Conservation (phyloP, 1,140 invertebrate genomes). For the Aleiodes sp. region DNA sequence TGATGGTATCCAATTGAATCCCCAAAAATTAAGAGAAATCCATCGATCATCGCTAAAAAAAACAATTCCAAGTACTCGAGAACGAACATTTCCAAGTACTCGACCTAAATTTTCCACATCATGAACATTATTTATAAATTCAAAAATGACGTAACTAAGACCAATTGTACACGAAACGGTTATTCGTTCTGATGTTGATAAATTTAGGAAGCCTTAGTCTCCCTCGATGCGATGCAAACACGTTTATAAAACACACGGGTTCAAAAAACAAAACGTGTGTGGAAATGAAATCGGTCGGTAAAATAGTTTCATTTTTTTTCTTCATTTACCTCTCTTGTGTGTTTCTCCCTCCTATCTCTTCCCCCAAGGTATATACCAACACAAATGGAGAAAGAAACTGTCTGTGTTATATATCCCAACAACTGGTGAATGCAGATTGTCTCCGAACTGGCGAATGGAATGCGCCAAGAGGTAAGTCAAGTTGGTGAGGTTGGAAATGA, state of each 20-base stretch:
- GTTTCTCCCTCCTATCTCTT: constrained; percentile 24
- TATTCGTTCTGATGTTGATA: constrained; percentile 12
- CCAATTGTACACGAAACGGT: background rate
- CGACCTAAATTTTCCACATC: no score
- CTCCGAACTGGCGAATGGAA: constrained; percentile 32
- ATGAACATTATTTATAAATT: constrained; percentile 13
- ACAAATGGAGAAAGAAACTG: background rate
- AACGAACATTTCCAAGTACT: no score
- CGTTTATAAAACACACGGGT: background rate
- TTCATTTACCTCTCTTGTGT: background rate
- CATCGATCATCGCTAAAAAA: no score
- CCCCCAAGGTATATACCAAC: constrained; percentile 9
- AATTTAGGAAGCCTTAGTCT: constrained; percentile 3
- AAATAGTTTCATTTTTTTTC: constrained; percentile 15
- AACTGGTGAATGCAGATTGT: constrained; percentile 36
- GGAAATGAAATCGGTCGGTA: background rate
- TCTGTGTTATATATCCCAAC: constrained; percentile 26
- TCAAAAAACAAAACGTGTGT: background rate
- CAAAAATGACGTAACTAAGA: background rate
- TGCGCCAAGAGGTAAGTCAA: constrained; percentile 19
- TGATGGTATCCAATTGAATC: no score
- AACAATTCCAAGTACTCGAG: no score
- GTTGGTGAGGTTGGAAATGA: background rate
- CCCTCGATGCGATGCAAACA: background rate
- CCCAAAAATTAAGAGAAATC: no score